Conservation (phyloP, 2,797 vertebrate genomes). For the Erethizon dorsatum region DNA sequence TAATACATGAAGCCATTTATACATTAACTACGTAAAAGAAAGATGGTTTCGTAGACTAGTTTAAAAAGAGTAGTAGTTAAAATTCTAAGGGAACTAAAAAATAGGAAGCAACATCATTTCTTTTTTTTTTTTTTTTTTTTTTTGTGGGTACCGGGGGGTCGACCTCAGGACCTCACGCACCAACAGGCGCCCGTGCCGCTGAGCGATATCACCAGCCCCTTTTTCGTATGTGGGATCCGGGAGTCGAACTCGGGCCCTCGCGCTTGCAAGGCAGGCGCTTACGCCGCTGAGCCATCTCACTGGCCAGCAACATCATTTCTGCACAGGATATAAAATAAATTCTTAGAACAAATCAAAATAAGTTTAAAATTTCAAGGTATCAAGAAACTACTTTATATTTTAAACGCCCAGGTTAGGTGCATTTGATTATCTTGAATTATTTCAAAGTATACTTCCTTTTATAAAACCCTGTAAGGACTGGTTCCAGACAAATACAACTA, state of each 20-base stretch:
- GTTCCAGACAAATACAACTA: not conserved
- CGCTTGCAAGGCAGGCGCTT: no score
- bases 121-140: no score
- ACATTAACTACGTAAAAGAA: not conserved
- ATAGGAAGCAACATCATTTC: not conserved
- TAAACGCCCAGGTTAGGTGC: not conserved
- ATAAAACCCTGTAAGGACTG: not conserved
- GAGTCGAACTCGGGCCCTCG: no score
- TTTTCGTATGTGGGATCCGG: no score
- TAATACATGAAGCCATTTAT: not conserved
- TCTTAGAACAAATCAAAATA: slow-evolving; percentile 39
- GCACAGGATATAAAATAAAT: not conserved
- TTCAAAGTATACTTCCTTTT: not conserved
- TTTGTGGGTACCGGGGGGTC: no score
- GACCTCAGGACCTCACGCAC: no score
- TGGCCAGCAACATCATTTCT: not conserved
- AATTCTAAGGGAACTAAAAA: not conserved
- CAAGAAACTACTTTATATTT: slow-evolving; percentile 13
- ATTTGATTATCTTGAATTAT: slow-evolving; percentile 52
- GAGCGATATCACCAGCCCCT: no score
- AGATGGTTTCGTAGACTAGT: not conserved
- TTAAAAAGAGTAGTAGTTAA: not conserved
- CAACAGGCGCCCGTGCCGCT: no score
- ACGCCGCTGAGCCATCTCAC: no score
- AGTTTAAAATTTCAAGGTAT: slow-evolving; percentile 13